Evolutionary conservation across 2,888 invertebrate genomes (phyloP), one percentile per base, ranked within the genome.

Genomic region (Tinea trinotella): DNA sequence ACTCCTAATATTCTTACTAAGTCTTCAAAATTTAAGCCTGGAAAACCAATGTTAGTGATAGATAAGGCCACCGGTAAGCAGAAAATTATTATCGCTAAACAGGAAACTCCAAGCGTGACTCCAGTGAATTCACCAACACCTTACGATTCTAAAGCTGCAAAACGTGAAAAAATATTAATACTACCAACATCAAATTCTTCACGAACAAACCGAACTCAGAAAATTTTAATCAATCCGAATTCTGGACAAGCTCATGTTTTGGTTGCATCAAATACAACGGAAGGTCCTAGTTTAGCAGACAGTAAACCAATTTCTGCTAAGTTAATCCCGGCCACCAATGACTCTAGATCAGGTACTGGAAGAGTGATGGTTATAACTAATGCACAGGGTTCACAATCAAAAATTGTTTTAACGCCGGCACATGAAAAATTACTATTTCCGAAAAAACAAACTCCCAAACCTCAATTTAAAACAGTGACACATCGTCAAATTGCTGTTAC

Each of bases 361-460:
- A 89, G 89, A 54, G 88, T 90, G 19, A 90, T 90, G 90, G 88
- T 90, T 36, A 87, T 90, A 52, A 90, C 90, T 0, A 88, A 90
- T 62, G 87, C 89, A 54, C 88, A 89, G 63, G 90, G 90, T 12
- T 80, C 88, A 19, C 89, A 89, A 60, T 89, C 89, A 13, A 77
- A 88, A 59, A 84, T 90, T 61, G 74, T 90, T 1, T 71, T 90
- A 48, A 89, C 89, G 5, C 89, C 90, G 0, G 88, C 89, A 57
- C 89, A 90, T 62, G 89, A 89, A 60, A 88, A 88, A 66, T 79
- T 89, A 60, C 66, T 89, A 54, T 88, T 88, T 53, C 87, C 88
- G 15, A 87, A 88, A 61, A 85, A 83, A 59, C 81, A 82, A 59
- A 68, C 74, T 10, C 76, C 74, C 57, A 59, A 75, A 52, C 68